Base-by-base conservation (phyloP, 2,888 invertebrate genomes). In the Plebejus melissa region DNA sequence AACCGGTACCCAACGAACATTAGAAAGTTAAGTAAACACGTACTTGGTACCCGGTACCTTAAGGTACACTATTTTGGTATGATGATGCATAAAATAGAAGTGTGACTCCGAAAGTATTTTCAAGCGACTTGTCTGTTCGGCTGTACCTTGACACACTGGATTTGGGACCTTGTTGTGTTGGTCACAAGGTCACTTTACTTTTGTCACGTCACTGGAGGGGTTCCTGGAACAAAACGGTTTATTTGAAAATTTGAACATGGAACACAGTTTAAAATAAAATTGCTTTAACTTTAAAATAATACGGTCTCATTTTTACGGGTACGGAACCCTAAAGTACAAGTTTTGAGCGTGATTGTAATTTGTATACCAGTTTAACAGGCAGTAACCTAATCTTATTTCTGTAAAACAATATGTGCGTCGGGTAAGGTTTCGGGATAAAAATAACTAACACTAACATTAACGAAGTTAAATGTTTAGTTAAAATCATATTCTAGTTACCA, bases 201-300 rank as follows among this genome's bases (percentile, higher is more conserved):
- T 72, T 71, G 28, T 13, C 28, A 50, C 72, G 28, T 28, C 72
- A 69, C 32, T 69, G 65, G 65, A 7, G 32, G 46, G 28, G 74
- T 80, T 80, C 79, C 80, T 80, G 79, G 38, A 80, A 80, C 77
- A 78, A 76, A 77, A 76, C 69, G 57, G 74, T 60, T 75, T 78
- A 75, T 76, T 76, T 79, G 78, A 76, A 65, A 75, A 75, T 72
- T 76, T 79, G 77, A 76, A 69, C 74, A 75, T 74, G 36, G 75
- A 50, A 16, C 41, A 38, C 50, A 75, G 72, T 69, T 71, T 65
- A 16, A 54, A 65, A 65, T 65, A 16, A 54, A 65, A 65, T 65
- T 28, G 9, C 9, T 60, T 60, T 0, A 57, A 57, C 6, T n/a
- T 57, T 57, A n/a, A 57, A 57, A 57, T 13, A 57, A n/a, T 16